Conservation (phyloP, 1,140 invertebrate species). For the Drosophila novamexicana region DNA sequence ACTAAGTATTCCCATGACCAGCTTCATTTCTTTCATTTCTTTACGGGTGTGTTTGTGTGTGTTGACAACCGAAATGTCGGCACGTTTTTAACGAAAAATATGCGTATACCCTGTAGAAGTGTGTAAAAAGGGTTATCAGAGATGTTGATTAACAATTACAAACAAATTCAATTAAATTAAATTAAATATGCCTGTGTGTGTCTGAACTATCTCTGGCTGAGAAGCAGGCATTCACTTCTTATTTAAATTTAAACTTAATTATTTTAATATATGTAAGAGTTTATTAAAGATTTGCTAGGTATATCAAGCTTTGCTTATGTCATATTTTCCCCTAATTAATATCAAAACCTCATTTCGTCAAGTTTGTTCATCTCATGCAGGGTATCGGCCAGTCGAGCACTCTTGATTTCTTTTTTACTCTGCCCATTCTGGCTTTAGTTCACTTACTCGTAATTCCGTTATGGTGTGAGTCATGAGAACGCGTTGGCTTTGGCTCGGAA, state of each 20-base stretch:
- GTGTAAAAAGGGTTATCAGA: not conserved
- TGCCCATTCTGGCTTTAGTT: slow-evolving; percentile 38
- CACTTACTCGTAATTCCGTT: slow-evolving; percentile 35
- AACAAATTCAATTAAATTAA: not conserved
- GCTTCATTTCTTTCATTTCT: slow-evolving; percentile 28
- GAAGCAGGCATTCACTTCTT: too few relatives aligned
- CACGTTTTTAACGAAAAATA: slow-evolving; percentile 72
- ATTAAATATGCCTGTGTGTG: not conserved
- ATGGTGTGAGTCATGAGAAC: slow-evolving; percentile 17
- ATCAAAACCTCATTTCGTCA: too few relatives aligned
- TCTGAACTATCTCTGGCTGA: too few relatives aligned
- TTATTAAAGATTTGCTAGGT: too few relatives aligned
- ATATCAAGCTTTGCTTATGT: too few relatives aligned
- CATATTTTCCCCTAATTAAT: too few relatives aligned
- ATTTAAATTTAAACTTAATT: too few relatives aligned
- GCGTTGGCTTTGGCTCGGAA: slow-evolving; percentile 28
- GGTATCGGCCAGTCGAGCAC: not conserved
- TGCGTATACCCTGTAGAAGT: slow-evolving; percentile 8
- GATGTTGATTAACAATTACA: too few relatives aligned
- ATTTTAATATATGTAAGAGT: too few relatives aligned
- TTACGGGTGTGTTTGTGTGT: slow-evolving; percentile 44
- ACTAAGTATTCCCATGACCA: slow-evolving; percentile 51
- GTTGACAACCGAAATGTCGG: slow-evolving; percentile 80
- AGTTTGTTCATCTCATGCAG: not conserved
- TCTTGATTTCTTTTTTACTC: not conserved